Evolutionary conservation across 1,140 invertebrate species (phyloP).

Genomic region (Magallana angulata): DNA sequence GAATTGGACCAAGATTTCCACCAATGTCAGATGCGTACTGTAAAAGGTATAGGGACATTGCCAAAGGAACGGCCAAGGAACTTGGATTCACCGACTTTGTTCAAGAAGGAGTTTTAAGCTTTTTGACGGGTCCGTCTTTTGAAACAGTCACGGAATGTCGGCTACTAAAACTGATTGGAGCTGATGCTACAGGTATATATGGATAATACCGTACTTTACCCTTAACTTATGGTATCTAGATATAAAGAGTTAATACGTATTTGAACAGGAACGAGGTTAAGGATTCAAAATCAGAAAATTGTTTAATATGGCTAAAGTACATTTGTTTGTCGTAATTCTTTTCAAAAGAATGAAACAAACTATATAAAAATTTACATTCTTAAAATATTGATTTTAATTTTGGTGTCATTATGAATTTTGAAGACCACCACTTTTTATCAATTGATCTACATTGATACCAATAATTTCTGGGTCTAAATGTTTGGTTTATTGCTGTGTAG

Average conservation of each 20-base stretch:
- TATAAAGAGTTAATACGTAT: no score
- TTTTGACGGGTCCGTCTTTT: conserved; percentile 94
- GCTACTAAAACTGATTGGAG: conserved; percentile 90
- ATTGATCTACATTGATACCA: neutral
- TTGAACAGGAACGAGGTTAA: no score
- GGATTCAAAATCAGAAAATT: no score
- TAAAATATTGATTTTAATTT: neutral
- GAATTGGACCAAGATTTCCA: conserved; percentile 95
- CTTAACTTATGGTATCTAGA: no score
- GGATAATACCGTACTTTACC: no score
- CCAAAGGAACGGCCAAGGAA: conserved; percentile 86
- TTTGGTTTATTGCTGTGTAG: conserved; percentile 74
- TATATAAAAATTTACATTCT: no score
- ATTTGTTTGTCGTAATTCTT: no score
- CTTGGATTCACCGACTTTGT: conserved; percentile 87
- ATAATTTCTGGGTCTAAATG: neutral
- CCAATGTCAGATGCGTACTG: conserved; percentile 94
- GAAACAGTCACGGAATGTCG: conserved; percentile 95
- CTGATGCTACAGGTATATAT: conserved; percentile 90
- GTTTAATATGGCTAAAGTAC: no score
- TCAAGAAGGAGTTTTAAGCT: conserved; percentile 94
- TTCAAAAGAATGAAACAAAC: no score
- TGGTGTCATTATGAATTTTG: neutral
- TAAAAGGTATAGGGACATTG: conserved; percentile 85
- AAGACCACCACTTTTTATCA: neutral